Conservation (phyloP, 1,140 invertebrate genomes). For the Drosophila erecta region DNA sequence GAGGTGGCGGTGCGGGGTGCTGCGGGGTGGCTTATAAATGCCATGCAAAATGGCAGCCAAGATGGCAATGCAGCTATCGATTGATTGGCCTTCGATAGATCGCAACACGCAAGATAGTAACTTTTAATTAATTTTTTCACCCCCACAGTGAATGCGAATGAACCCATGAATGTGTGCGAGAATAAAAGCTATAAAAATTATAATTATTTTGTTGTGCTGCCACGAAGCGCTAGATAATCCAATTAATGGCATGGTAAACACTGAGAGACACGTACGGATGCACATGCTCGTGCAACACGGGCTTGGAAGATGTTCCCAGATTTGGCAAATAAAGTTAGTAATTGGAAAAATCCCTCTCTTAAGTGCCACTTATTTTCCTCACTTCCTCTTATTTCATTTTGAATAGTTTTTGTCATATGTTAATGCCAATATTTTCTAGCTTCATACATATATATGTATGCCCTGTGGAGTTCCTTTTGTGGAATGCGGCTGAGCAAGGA, state of each 20-base stretch:
- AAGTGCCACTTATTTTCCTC: no score
- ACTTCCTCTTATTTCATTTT: no score
- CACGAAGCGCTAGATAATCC: conserved; percentile 66
- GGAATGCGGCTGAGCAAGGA: conserved; percentile 21
- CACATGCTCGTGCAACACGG: neutral
- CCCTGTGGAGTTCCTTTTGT: conserved; percentile 2
- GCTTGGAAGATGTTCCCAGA: conserved; percentile 18
- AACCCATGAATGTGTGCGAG: conserved; percentile 3
- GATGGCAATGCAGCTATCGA: conserved; percentile 50
- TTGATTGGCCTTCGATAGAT: conserved; percentile 51
- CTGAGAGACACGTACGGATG: conserved; percentile 24
- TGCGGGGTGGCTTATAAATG: conserved; percentile 28
- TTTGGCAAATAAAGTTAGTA: neutral
- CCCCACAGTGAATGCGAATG: neutral
- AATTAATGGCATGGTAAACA: conserved; percentile 67
- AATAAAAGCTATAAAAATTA: conserved; percentile 50
- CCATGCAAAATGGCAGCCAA: conserved; percentile 36
- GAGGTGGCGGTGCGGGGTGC: neutral
- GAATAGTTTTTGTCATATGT: no score
- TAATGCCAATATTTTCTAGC: no score
- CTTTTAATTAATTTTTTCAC: conserved; percentile 68
- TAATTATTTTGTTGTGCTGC: conserved; percentile 57
- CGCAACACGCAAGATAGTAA: conserved; percentile 39
- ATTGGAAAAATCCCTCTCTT: no score
- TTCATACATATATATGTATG: neutral